Base-by-base conservation (phyloP, 2,888 invertebrate genomes). In the Laspeyria flexula region DNA sequence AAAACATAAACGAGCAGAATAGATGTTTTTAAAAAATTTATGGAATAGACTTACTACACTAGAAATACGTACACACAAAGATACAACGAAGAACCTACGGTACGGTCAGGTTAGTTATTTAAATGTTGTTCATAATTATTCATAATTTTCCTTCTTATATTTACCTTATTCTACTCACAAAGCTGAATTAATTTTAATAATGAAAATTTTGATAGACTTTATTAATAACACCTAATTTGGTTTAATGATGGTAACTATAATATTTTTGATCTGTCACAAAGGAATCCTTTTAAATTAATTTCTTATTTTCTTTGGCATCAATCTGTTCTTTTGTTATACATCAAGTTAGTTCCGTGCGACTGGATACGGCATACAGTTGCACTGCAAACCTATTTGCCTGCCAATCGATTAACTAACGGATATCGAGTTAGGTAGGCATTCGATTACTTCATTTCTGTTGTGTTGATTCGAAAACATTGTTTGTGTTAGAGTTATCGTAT, bases 201-300 rank as follows among this genome's bases (percentile, higher is more conserved):
- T 3, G 5, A 2, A 18, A 18, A 18, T 18, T 18, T 2, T 3
- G 3, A 18, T 18, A 18, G 18, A 3, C 18, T 2, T 30, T 30
- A 16, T 33, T 12, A 35, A 18, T 35, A 35, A 35, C n/a, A 1
- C 1, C 34, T 10, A 0, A 35, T 41, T 43, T 3, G 5, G 11
- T 0, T 12, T 25, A 1, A 9, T 49, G 5, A 0, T 30, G 34
- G 34, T 47, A 12, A 48, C 63, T 23, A 23, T 42, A 33, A 33
- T 58, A 29, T n/a, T 41, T 44, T 37, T 59, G 44, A 61, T 54
- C 42, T 46, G 35, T 58, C 39, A 48, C 45, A 45, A 54, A 44
- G 47, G 54, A 58, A 62, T 43, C 47, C 58, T 58, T 61, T 62
- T 48, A 58, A 15, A n/a, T 3, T 39, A 10, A 35, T 52, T 60